Evolutionary conservation across 2,113 vertebrate genomes (phyloP).

Genomic region (Steatornis caripensis): DNA sequence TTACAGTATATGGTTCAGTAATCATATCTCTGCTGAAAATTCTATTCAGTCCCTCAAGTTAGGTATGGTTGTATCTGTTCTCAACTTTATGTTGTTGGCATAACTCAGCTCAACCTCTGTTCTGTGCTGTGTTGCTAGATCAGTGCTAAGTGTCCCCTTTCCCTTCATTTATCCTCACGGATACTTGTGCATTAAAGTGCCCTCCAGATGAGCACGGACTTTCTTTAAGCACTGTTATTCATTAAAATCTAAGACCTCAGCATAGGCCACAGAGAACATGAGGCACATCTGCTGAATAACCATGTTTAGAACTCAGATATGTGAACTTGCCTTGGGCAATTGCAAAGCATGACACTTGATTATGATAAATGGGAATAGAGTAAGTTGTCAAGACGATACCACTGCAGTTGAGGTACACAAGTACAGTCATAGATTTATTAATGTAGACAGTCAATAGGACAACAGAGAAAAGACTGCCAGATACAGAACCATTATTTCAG

Average conservation of each 20-base stretch:
- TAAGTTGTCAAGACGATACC: neutral
- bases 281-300: neutral
- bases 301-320: neutral
- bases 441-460: neutral
- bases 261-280: neutral
- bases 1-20: neutral
- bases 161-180: neutral
- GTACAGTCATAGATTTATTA: neutral
- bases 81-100: neutral
- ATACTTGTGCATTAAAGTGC: neutral
- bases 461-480: neutral
- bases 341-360: neutral
- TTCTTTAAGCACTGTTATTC: neutral
- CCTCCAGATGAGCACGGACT: neutral
- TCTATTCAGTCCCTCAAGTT: neutral
- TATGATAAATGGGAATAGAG: neutral
- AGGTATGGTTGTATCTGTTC: neutral
- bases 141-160: neutral
- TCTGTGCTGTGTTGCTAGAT: neutral
- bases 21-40: neutral
- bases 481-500: neutral
- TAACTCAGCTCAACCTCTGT: neutral
- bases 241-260: neutral
- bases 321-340: neutral
- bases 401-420: neutral